These are phyloP conservation scores for Leptogaster cylindrica DNA, from an alignment of 2,888 invertebrate species.

Conservation along the genomic window DNA sequence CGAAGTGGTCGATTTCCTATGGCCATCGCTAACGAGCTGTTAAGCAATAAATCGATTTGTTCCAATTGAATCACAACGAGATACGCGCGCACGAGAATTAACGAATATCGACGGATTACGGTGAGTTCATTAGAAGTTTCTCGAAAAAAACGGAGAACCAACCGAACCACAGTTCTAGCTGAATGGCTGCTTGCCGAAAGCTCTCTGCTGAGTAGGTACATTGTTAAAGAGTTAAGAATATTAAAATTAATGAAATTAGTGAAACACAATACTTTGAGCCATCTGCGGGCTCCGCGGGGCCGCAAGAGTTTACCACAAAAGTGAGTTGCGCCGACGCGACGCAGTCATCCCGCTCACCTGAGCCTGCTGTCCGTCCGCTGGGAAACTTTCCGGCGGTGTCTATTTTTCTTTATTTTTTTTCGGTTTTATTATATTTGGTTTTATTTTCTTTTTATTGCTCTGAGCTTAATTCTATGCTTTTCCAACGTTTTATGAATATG, in stretches of 20 bases:
- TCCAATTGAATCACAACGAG: constrained; percentile 8
- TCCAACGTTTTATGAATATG: constrained; percentile 12
- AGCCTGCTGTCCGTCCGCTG: background rate
- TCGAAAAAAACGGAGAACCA: background rate
- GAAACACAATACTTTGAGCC: background rate
- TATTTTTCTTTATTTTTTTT: constrained; percentile 22
- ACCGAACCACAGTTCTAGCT: background rate
- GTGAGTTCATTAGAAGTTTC: constrained; percentile 18
- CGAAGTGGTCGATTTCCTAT: constrained; percentile 2
- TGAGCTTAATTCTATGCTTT: constrained; percentile 13
- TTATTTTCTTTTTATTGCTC: too few species aligned
- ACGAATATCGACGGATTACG: too few species aligned
- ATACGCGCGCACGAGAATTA: background rate
- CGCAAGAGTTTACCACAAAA: too few species aligned
- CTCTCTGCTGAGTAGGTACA: background rate
- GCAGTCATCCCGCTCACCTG: too few species aligned
- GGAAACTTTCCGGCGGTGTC: background rate
- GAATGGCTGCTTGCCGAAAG: too few species aligned
- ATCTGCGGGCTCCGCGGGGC: background rate
- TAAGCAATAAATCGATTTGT: constrained; percentile 32
- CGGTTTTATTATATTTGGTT: too few species aligned
- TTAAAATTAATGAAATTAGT: too few species aligned
- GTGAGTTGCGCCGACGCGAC: too few species aligned
- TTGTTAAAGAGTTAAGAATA: too few species aligned
- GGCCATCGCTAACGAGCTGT: constrained; percentile 13